Percentiles rank a stretch among this genome's conserved stretches.
Evolutionary conservation across 2,888 invertebrate species (phyloP).

Genomic region (Troilus luridus): DNA sequence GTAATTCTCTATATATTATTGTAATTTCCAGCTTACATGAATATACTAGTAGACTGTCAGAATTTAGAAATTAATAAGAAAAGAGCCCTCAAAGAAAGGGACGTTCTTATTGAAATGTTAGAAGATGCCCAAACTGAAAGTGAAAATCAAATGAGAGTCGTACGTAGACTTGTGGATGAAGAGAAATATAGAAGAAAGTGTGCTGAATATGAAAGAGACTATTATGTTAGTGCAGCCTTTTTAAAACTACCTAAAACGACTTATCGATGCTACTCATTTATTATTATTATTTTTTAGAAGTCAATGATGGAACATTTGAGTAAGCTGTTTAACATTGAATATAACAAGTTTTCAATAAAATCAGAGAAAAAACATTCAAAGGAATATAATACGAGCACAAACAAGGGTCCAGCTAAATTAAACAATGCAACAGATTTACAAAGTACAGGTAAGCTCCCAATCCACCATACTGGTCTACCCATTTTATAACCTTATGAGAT

Average conservation of each 20-base stretch:
- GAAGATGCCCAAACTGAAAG: slow-evolving; percentile 76
- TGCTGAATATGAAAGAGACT: slow-evolving; percentile 81
- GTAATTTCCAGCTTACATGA: background rate
- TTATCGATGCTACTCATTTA: background rate
- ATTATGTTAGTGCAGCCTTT: slow-evolving; percentile 72
- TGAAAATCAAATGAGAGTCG: slow-evolving; percentile 84
- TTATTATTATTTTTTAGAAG: background rate
- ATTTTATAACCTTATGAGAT: too few species aligned
- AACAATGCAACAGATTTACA: background rate
- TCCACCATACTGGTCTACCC: background rate
- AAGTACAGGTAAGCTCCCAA: background rate
- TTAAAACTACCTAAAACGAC: background rate
- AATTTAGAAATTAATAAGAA: background rate
- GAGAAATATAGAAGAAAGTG: slow-evolving; percentile 81
- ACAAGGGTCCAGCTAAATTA: background rate
- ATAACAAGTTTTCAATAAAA: background rate
- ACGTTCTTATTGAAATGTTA: background rate
- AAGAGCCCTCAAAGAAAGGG: background rate
- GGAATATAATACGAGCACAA: background rate
- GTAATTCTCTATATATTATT: too few species aligned
- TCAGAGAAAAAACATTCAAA: background rate
- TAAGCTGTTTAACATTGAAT: too few species aligned
- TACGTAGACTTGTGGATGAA: slow-evolving; percentile 83
- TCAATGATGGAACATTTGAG: background rate
- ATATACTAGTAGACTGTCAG: background rate